A percentile compares a stretch with the other conserved stretches of the same genome.
Evolutionary conservation across 2,888 invertebrate species (phyloP).

Genomic region (Apeira syringaria): DNA sequence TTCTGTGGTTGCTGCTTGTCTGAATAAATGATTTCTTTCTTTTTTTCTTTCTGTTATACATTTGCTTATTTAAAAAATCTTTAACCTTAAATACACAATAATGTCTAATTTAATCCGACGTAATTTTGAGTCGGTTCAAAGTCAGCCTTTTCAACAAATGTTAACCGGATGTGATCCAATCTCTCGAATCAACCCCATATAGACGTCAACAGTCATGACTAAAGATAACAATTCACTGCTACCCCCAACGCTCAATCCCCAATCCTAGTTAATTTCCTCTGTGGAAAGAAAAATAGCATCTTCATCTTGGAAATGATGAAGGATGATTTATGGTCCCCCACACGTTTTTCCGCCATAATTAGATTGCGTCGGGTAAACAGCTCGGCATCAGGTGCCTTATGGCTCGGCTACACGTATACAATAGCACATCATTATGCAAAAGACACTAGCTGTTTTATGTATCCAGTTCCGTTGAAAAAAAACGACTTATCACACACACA

Average conservation of each 20-base stretch:
- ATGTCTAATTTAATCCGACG: no score
- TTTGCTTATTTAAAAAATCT: no score
- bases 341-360: slow-evolving; percentile 52
- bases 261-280: slow-evolving; percentile 26
- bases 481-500: no score
- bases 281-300: slow-evolving; percentile 20
- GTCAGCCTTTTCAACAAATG: no score
- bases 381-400: slow-evolving; percentile 52
- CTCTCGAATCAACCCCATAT: no score
- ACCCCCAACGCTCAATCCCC: slow-evolving; percentile 8
- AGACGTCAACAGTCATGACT: background rate
- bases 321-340: slow-evolving; percentile 59
- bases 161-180: no score
- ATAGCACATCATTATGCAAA: slow-evolving; percentile 25
- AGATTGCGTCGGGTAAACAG: slow-evolving; percentile 52
- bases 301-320: slow-evolving; percentile 52
- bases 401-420: slow-evolving; percentile 10
- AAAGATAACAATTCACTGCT: slow-evolving; percentile 6
- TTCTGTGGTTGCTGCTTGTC: no score
- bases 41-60: no score
- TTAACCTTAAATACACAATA: no score
- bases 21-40: no score
- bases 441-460: slow-evolving; percentile 2
- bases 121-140: no score
- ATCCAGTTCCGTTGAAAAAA: no score